A percentile compares a stretch with the other conserved stretches of the same genome.
Conservation (phyloP, 1,140 invertebrate genomes). For the Musca vetustissima region DNA sequence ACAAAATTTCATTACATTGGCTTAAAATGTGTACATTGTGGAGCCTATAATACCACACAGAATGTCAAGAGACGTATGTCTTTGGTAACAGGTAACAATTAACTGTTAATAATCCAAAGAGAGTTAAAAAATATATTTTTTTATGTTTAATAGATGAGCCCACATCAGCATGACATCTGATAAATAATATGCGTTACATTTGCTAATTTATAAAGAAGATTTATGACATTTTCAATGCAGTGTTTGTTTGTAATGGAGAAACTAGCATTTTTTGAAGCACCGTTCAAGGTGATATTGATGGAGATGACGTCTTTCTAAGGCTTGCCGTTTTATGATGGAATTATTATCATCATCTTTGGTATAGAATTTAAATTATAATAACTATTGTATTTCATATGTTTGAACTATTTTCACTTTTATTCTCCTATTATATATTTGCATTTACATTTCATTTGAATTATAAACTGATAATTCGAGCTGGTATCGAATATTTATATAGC, state of each 20-base stretch:
- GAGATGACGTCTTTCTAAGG: neutral
- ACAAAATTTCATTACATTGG: constrained; percentile 84
- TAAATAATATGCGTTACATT: neutral
- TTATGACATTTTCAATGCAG: too few species aligned
- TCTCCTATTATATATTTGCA: neutral
- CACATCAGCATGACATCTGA: constrained; percentile 42
- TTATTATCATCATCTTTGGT: too few species aligned
- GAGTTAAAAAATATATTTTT: neutral
- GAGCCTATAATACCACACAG: constrained; percentile 84
- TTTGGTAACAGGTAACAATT: constrained; percentile 34
- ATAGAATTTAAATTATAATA: too few species aligned
- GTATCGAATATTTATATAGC: constrained; percentile 45
- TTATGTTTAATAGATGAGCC: constrained; percentile 40
- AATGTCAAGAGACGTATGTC: constrained; percentile 52
- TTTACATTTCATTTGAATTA: neutral
- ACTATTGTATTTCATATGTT: too few species aligned
- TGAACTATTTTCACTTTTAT: neutral
- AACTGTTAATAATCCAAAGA: neutral
- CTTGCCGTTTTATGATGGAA: neutral
- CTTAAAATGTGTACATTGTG: constrained; percentile 79
- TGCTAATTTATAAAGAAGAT: neutral
- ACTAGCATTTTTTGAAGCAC: too few species aligned
- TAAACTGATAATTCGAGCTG: constrained; percentile 43
- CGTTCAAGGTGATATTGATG: too few species aligned
- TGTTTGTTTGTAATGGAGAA: too few species aligned